phyloP scores from a whole-genome alignment of 2,797 vertebrate species.

The Chaetophractus vellerosus region DNA sequence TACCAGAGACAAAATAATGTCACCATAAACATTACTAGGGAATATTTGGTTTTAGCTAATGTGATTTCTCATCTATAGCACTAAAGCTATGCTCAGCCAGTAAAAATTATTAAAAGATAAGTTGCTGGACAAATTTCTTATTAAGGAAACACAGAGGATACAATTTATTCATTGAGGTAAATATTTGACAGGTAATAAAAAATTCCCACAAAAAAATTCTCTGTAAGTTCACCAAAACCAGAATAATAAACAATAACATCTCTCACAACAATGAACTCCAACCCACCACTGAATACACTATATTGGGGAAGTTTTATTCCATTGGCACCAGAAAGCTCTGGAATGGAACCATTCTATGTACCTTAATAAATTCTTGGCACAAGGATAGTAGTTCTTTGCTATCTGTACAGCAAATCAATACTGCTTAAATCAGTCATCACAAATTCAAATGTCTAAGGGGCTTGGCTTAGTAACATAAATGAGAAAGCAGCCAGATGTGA shows the following conservation, averaged over 20 bases:
- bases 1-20: slow-evolving; percentile 14
- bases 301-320: neutral
- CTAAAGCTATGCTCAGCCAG: slow-evolving; percentile 3
- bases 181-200: slow-evolving; percentile 6
- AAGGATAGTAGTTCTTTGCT: neutral
- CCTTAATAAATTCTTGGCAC: neutral
- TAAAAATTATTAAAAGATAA: slow-evolving; percentile 69
- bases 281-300: neutral
- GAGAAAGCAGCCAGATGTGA: neutral
- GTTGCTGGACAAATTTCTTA: slow-evolving; percentile 54
- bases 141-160: slow-evolving; percentile 48
- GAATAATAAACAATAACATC: neutral
- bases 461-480: neutral
- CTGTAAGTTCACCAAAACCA: neutral
- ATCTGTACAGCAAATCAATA: neutral
- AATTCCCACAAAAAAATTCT: neutral
- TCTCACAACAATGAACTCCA: neutral
- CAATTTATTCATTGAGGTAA: slow-evolving; percentile 61
- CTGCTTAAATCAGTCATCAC: neutral
- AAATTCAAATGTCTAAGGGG: neutral
- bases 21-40: neutral
- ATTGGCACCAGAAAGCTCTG: neutral
- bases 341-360: neutral
- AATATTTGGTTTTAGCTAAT: slow-evolving; percentile 53
- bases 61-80: slow-evolving; percentile 31